phyloP scores from a whole-genome alignment of 37 sponge, comb jelly and placozoan genomes.

The Petrosia ficiformis region DNA sequence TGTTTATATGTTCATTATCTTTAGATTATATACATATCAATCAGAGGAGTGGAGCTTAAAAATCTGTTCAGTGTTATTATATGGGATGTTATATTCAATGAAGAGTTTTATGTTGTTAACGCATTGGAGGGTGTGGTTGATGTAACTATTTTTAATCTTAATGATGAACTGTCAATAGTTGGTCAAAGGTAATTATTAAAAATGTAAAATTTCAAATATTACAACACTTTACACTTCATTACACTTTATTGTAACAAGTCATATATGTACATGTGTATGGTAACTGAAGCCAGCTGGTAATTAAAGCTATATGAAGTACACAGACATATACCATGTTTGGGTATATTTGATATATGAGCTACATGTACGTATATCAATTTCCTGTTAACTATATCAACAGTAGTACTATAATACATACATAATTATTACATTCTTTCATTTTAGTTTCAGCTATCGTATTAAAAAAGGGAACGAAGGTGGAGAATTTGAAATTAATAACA shows the following conservation, averaged over 20 bases:
- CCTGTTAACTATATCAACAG: too few relatives aligned
- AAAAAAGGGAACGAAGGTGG: slow-evolving; percentile 49
- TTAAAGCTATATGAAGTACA: too few relatives aligned
- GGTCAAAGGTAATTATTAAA: slow-evolving; percentile 61
- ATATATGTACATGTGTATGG: too few relatives aligned
- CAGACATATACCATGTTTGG: too few relatives aligned
- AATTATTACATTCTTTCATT: neutral
- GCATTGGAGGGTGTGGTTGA: slow-evolving; percentile 23
- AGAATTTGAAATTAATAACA: slow-evolving; percentile 38
- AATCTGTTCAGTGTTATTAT: slow-evolving; percentile 66
- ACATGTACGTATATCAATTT: neutral
- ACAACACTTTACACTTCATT: neutral
- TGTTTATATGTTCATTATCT: neutral
- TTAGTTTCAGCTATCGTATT: slow-evolving; percentile 63
- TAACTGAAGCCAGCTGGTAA: too few relatives aligned
- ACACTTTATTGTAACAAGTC: too few relatives aligned
- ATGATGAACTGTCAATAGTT: slow-evolving; percentile 7
- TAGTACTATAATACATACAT: too few relatives aligned
- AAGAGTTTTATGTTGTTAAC: slow-evolving; percentile 34
- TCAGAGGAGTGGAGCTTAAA: slow-evolving; percentile 32
- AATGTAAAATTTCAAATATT: neutral
- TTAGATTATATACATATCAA: slow-evolving; percentile 65
- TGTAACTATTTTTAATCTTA: slow-evolving; percentile 21
- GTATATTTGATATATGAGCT: neutral
- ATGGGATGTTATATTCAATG: slow-evolving; percentile 68